These are phyloP conservation scores for western clawed frog (Xenopus tropicalis) DNA, from an alignment of 2,113 vertebrate species.

Conservation along the genomic window DNA sequence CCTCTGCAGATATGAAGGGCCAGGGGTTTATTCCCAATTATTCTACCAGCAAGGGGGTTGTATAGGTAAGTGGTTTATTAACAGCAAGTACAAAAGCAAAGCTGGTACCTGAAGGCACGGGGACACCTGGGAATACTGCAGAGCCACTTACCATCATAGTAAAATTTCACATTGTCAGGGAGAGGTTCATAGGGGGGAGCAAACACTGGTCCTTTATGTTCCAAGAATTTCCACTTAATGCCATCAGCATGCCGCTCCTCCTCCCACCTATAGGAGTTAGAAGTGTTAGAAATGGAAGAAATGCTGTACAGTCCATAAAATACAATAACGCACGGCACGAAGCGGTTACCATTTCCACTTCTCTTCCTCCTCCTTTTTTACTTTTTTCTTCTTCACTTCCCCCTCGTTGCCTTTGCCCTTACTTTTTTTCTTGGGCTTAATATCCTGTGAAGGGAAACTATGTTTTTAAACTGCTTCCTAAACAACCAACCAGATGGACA, in stretches of 20 bases:
- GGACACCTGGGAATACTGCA: slow-evolving; percentile 39
- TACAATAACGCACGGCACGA: neutral
- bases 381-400: slow-evolving; percentile 82
- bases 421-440: slow-evolving; percentile 79
- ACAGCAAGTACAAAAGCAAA: no score
- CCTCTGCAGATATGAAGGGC: no score
- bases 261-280: slow-evolving; percentile 82
- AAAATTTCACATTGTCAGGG: slow-evolving; percentile 86
- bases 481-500: neutral
- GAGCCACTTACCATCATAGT: slow-evolving; percentile 84
- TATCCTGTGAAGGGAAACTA: slow-evolving; percentile 62
- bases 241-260: slow-evolving; percentile 92
- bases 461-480: no score
- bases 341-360: slow-evolving; percentile 91
- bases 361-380: slow-evolving; percentile 89
- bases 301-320: slow-evolving; percentile 15
- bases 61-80: no score
- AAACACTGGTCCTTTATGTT: slow-evolving; percentile 95
- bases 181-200: slow-evolving; percentile 88
- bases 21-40: no score
- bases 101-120: neutral
- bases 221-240: slow-evolving; percentile 94
- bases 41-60: no score
- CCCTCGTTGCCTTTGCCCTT: slow-evolving; percentile 79
- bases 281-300: slow-evolving; percentile 31